Conservation (phyloP, 2,888 invertebrate species). For the Furcula furcula region DNA sequence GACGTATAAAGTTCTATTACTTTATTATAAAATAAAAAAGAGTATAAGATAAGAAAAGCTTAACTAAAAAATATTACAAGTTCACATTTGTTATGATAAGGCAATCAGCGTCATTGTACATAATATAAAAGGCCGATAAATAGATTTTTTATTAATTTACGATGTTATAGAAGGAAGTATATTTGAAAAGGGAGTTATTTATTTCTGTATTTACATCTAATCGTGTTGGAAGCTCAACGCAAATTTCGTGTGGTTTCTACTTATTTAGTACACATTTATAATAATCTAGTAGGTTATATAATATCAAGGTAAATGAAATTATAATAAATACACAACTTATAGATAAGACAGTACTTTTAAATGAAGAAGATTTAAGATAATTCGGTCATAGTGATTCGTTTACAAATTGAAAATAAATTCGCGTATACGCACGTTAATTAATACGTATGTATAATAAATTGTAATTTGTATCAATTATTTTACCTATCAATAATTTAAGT, state of each 20-base stretch:
- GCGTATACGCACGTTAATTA: no score
- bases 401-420: no score
- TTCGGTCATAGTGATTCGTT: conserved; percentile 10
- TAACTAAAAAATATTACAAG: no score
- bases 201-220: conserved; percentile 80
- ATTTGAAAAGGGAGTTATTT: conserved; percentile 37
- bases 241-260: conserved; percentile 76
- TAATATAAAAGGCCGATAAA: no score
- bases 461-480: no score
- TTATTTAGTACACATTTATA: conserved; percentile 43
- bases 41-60: no score
- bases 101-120: conserved; percentile 15
- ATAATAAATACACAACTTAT: background rate
- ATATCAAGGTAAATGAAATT: conserved; percentile 16
- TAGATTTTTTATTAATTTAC: conserved; percentile 11
- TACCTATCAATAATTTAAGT: no score
- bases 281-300: conserved; percentile 39
- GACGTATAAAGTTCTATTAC: no score
- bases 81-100: no score
- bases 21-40: no score
- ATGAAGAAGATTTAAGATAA: background rate
- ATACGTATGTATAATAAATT: no score
- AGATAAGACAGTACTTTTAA: conserved; percentile 8
- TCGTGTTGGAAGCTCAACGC: conserved; percentile 83
- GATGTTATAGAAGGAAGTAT: conserved; percentile 19